Evolutionary conservation across 2,113 vertebrate species (phyloP).

Genomic region (Tetrax tetrax): DNA sequence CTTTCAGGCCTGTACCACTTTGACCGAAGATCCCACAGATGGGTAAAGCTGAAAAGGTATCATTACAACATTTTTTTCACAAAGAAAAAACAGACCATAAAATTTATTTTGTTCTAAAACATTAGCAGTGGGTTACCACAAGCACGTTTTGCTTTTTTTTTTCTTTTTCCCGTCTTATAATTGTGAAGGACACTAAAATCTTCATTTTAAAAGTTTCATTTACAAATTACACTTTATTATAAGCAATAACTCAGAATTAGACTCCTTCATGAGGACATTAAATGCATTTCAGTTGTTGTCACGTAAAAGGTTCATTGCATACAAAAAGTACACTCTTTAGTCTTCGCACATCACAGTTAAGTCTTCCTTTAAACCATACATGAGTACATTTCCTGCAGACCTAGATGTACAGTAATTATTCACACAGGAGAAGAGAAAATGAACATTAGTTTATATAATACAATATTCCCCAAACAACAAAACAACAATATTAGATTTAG

Average conservation of each 20-base stretch:
- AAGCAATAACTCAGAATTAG: not conserved
- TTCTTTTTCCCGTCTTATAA: not conserved
- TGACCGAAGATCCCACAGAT: not conserved
- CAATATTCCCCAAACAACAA: constrained; percentile 4
- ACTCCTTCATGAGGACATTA: not conserved
- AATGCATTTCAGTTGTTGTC: not conserved
- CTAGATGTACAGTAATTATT: not conserved
- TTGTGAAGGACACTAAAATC: not conserved
- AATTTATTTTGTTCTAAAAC: not conserved
- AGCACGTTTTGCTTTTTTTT: not conserved
- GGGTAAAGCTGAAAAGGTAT: not conserved
- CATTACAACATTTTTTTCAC: not conserved
- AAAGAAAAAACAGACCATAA: not conserved
- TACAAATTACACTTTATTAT: not conserved
- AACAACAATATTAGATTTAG: constrained; percentile 6
- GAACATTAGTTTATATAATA: not conserved
- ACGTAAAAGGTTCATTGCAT: not conserved
- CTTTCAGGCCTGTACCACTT: not conserved
- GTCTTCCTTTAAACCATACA: not conserved
- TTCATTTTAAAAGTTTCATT: not conserved
- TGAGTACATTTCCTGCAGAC: not conserved
- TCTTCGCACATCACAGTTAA: not conserved
- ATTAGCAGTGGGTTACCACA: not conserved
- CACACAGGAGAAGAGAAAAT: not conserved
- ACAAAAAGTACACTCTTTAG: not conserved